These are phyloP conservation scores for Callipepla californica DNA, from an alignment of 2,113 vertebrate genomes.

Conservation along the genomic window DNA sequence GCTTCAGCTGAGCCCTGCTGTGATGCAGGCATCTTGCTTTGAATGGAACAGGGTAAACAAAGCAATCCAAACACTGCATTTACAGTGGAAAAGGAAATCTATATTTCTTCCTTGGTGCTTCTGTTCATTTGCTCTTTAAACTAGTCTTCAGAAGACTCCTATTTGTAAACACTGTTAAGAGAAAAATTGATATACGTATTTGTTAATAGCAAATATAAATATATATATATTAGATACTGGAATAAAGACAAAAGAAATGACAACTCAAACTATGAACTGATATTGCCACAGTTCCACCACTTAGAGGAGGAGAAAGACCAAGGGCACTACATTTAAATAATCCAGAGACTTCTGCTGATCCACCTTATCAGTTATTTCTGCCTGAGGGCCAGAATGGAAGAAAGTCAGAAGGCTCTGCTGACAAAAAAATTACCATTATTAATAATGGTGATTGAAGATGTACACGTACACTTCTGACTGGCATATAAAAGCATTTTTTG, in stretches of 20 bases:
- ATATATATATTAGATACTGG: neutral
- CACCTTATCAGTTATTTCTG: neutral
- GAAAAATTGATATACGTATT: neutral
- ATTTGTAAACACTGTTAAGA: neutral
- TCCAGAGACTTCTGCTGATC: neutral
- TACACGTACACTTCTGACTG: neutral
- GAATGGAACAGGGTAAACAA: neutral
- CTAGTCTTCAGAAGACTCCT: neutral
- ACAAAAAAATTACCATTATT: neutral
- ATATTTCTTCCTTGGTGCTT: neutral
- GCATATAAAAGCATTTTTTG: neutral
- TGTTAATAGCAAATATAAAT: neutral
- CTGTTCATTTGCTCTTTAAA: neutral
- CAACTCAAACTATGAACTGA: neutral
- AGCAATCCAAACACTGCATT: neutral
- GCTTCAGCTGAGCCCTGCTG: neutral
- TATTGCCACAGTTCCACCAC: neutral
- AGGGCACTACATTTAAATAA: neutral
- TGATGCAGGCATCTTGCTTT: neutral
- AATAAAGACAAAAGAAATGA: neutral
- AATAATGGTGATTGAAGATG: neutral
- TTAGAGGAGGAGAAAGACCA: neutral
- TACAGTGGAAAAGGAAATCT: neutral
- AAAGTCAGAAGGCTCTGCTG: neutral
- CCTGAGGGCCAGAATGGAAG: neutral